A percentile compares a stretch with the other conserved stretches of the same genome.
phyloP scores from a whole-genome alignment of 2,113 vertebrate species.

The Callithrix jacchus region DNA sequence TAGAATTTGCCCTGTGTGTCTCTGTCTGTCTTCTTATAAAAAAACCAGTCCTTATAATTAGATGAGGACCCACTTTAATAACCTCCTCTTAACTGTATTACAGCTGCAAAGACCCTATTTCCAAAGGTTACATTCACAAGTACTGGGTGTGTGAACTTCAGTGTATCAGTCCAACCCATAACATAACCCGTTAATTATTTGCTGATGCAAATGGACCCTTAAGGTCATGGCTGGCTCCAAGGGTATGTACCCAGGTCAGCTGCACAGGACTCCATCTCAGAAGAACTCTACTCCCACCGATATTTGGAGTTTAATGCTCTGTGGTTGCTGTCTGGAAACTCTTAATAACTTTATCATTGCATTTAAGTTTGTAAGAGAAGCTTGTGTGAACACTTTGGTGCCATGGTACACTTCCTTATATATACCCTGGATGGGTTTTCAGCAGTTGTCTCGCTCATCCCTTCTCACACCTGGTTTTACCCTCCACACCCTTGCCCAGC shows the following conservation, averaged over 20 bases:
- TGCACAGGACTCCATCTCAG: background rate
- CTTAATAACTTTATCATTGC: background rate
- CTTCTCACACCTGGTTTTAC: background rate
- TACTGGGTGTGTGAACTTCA: background rate
- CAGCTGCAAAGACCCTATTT: background rate
- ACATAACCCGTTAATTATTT: background rate
- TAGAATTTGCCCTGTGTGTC: background rate
- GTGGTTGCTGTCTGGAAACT: background rate
- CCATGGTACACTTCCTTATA: background rate
- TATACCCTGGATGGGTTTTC: background rate
- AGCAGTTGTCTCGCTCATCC: no score
- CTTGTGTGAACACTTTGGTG: background rate
- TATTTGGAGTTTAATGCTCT: background rate
- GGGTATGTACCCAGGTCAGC: background rate
- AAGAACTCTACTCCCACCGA: background rate
- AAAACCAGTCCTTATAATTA: background rate
- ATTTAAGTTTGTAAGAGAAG: background rate
- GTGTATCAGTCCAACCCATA: background rate
- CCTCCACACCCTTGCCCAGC: no score
- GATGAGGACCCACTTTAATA: background rate
- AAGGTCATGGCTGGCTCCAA: background rate
- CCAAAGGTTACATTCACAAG: background rate
- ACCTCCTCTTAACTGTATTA: background rate
- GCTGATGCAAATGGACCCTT: background rate
- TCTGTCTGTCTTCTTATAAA: background rate